Conservation (phyloP, 2,888 invertebrate genomes). For the Anorthoa munda region DNA sequence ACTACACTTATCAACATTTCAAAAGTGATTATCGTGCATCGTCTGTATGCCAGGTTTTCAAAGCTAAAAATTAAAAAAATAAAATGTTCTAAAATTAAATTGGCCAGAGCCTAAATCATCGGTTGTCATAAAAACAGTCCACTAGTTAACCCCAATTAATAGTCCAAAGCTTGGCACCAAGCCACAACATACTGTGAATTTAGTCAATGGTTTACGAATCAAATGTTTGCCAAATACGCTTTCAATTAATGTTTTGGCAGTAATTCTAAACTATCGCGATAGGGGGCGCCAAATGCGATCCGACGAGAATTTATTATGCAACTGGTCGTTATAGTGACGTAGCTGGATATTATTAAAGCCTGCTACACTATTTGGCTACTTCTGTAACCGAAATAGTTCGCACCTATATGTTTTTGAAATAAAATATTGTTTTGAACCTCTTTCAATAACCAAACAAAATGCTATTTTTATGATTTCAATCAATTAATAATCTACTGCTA, state of each 20-base stretch:
- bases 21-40: too few relatives aligned
- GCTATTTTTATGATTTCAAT: too few relatives aligned
- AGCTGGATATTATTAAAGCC: background rate
- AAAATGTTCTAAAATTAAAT: background rate
- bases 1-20: too few relatives aligned
- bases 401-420: too few relatives aligned
- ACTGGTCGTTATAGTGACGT: background rate
- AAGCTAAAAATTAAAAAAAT: too few relatives aligned
- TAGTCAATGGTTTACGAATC: conserved; percentile 52
- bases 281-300: conserved; percentile 35
- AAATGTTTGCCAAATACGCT: conserved; percentile 56
- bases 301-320: conserved; percentile 12
- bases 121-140: conserved; percentile 16
- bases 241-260: conserved; percentile 59
- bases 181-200: conserved; percentile 41
- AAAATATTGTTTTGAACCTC: too few relatives aligned
- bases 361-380: background rate
- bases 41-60: too few relatives aligned
- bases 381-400: too few relatives aligned
- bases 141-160: conserved; percentile 21
- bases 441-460: too few relatives aligned
- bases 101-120: conserved; percentile 7
- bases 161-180: conserved; percentile 22
- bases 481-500: too few relatives aligned
- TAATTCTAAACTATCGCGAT: conserved; percentile 45